phyloP scores from a whole-genome alignment of 2,888 invertebrate genomes.

The Didymodactylos carnosus region DNA sequence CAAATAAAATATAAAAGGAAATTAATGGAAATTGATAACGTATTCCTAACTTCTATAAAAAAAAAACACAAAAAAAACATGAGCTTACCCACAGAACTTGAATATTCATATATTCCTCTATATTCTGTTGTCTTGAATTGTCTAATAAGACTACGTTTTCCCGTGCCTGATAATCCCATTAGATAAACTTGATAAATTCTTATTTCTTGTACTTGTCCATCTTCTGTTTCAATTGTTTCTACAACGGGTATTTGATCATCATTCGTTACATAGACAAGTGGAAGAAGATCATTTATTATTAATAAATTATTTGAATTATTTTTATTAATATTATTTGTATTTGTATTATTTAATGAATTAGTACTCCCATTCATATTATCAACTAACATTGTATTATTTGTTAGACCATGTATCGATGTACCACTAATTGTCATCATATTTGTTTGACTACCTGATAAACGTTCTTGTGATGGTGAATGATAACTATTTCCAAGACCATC shows the following conservation, averaged over 20 bases:
- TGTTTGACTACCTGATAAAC: not conserved
- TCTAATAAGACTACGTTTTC: slow-evolving; percentile 10
- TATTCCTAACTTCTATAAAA: too few species aligned
- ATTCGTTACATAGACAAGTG: not conserved
- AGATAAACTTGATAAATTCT: slow-evolving; percentile 11
- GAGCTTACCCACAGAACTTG: not conserved
- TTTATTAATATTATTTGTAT: not conserved
- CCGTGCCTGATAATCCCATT: slow-evolving; percentile 7
- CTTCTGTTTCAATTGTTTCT: not conserved
- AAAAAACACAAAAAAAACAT: too few species aligned
- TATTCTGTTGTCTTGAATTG: slow-evolving; percentile 14
- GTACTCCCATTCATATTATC: not conserved
- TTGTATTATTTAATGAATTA: not conserved
- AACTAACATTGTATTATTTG: not conserved
- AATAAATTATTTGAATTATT: not conserved
- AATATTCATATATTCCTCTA: slow-evolving; percentile 10
- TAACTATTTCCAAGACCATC: too few species aligned
- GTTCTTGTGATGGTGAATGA: not conserved
- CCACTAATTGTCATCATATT: too few species aligned
- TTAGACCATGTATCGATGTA: too few species aligned
- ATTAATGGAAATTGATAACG: too few species aligned
- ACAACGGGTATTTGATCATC: not conserved
- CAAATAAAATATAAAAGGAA: too few species aligned
- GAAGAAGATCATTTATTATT: not conserved
- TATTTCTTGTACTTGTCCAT: not conserved